Evolutionary conservation across 2,113 vertebrate genomes (phyloP).

Genomic region (Takifugu bimaculatus): DNA sequence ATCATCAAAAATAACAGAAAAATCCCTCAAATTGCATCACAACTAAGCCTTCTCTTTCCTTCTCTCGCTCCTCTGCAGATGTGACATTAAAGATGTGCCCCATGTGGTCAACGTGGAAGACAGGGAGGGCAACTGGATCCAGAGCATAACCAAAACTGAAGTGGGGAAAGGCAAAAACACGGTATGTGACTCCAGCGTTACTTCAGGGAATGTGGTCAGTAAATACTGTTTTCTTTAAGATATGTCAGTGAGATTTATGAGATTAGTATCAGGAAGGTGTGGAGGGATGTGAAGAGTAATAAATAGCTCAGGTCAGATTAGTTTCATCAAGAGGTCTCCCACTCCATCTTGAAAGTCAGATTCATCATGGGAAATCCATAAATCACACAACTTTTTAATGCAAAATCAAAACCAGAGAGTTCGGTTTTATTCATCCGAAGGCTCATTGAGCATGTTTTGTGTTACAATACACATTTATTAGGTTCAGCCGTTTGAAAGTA

Average conservation of each 20-base stretch:
- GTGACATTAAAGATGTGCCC: constrained; percentile 16
- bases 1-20: neutral
- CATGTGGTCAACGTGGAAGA: constrained; percentile 23
- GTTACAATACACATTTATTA: too few relatives aligned
- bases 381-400: constrained; percentile 10
- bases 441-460: too few relatives aligned
- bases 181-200: constrained; percentile 54
- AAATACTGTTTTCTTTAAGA: neutral
- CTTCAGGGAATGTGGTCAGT: constrained; percentile 1
- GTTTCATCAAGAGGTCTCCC: constrained; percentile 9
- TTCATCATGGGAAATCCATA: constrained; percentile 36
- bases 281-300: neutral
- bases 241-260: constrained; percentile 4
- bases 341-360: constrained; percentile 2
- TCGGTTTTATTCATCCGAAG: too few relatives aligned
- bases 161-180: constrained; percentile 67
- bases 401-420: neutral
- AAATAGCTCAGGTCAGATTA: constrained; percentile 4
- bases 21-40: neutral
- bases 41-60: neutral
- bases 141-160: constrained; percentile 42
- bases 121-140: constrained; percentile 60
- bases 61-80: constrained; percentile 53
- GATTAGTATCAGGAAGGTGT: constrained; percentile 4
- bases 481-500: too few relatives aligned